Evolutionary conservation across 1,140 invertebrate species (phyloP).

Genomic region (Heliconius congener): DNA sequence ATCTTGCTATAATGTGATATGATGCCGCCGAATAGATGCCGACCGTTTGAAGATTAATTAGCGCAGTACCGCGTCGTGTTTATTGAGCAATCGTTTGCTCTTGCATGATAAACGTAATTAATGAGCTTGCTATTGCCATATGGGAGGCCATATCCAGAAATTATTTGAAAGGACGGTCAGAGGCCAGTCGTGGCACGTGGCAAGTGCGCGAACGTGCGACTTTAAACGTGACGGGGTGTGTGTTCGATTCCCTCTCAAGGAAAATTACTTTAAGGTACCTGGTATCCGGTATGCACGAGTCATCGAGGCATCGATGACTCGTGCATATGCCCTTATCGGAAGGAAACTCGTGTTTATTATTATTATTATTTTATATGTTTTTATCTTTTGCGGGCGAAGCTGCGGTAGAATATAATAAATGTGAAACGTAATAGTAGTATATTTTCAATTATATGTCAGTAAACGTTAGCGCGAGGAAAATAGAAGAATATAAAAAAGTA

Average conservation of each 20-base stretch:
- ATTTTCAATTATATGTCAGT: slow-evolving; percentile 33
- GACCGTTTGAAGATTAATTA: slow-evolving; percentile 12
- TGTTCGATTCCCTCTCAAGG: too few species aligned
- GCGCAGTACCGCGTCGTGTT: neutral
- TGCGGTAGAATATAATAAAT: neutral
- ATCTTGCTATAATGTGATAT: neutral
- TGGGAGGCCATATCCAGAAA: neutral
- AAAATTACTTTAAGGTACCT: too few species aligned
- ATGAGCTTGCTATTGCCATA: neutral
- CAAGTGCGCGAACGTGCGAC: too few species aligned
- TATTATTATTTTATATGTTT: too few species aligned
- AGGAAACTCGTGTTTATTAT: too few species aligned
- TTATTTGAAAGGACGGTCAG: too few species aligned
- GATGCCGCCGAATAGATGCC: neutral
- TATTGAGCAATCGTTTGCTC: slow-evolving; percentile 9
- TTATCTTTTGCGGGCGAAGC: too few species aligned
- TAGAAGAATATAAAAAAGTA: slow-evolving; percentile 26
- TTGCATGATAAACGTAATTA: neutral
- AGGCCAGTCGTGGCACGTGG: too few species aligned
- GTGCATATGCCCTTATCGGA: too few species aligned
- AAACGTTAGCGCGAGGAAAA: slow-evolving; percentile 22
- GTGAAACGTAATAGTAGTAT: slow-evolving; percentile 21
- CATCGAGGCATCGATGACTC: too few species aligned
- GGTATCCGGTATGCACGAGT: too few species aligned
- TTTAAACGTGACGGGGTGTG: too few species aligned